phyloP scores from a whole-genome alignment of 1,140 invertebrate species.

The Drosophila repletoides region DNA sequence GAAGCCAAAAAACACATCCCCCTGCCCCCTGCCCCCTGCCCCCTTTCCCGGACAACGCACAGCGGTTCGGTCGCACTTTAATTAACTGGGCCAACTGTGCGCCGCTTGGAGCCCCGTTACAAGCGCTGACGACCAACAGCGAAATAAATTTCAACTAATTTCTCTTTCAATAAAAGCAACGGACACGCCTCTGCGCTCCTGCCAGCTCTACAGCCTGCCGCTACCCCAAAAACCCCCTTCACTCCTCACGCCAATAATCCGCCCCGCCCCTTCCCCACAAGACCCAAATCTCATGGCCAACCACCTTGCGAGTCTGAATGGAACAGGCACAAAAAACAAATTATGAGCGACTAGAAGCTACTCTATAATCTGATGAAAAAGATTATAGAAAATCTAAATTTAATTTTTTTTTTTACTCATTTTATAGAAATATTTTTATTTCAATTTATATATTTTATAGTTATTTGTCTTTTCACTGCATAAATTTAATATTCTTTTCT shows the following conservation, averaged over 20 bases:
- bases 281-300: conserved; percentile 9
- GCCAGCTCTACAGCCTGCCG: background rate
- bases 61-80: conserved; percentile 40
- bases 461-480: no score
- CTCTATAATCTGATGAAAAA: no score
- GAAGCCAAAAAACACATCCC: no score
- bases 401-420: no score
- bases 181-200: conserved; percentile 9
- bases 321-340: background rate
- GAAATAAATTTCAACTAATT: conserved; percentile 73
- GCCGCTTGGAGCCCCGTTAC: conserved; percentile 17
- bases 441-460: no score
- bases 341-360: no score
- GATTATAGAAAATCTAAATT: no score
- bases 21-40: background rate
- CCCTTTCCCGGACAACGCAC: background rate
- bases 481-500: no score
- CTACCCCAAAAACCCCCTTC: conserved; percentile 3
- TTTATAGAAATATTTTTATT: no score
- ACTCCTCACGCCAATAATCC: background rate
- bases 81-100: conserved; percentile 75
- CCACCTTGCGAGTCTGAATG: conserved; percentile 5
- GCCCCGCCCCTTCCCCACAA: background rate
- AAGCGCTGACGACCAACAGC: conserved; percentile 39
- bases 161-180: conserved; percentile 70